Conservation (phyloP, 2,888 invertebrate species). For the Allophyes oxyacanthae region DNA sequence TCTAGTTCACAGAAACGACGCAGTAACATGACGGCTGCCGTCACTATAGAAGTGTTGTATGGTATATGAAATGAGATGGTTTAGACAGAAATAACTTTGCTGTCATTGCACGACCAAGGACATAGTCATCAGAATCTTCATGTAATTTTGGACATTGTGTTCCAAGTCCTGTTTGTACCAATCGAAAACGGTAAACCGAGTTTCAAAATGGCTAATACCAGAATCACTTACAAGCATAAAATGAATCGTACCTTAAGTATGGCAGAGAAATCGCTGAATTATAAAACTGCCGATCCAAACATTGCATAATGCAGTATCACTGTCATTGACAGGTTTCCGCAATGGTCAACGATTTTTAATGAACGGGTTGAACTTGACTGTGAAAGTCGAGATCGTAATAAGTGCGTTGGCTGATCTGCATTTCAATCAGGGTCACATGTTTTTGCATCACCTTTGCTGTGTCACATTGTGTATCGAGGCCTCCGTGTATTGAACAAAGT, state of each 20-base stretch:
- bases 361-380: conserved; percentile 56
- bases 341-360: conserved; percentile 49
- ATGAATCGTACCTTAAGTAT: conserved; percentile 8
- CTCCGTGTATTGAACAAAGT: conserved; percentile 42
- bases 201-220: conserved; percentile 6
- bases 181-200: neutral
- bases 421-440: conserved; percentile 54
- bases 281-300: conserved; percentile 34
- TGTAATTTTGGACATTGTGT: neutral
- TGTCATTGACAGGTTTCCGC: conserved; percentile 36
- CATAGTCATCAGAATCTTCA: no score
- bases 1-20: conserved; percentile 44
- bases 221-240: conserved; percentile 13
- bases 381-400: conserved; percentile 55
- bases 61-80: neutral
- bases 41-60: conserved; percentile 2
- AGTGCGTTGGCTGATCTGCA: conserved; percentile 55
- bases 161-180: no score
- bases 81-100: neutral
- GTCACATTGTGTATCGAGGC: conserved; percentile 40
- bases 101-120: no score
- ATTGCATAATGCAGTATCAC: conserved; percentile 35
- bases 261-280: conserved; percentile 46
- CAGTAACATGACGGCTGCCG: conserved; percentile 25
- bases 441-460: conserved; percentile 43